These are phyloP conservation scores for Drosophila colorata DNA, from an alignment of 2,888 invertebrate genomes.

Conservation along the genomic window DNA sequence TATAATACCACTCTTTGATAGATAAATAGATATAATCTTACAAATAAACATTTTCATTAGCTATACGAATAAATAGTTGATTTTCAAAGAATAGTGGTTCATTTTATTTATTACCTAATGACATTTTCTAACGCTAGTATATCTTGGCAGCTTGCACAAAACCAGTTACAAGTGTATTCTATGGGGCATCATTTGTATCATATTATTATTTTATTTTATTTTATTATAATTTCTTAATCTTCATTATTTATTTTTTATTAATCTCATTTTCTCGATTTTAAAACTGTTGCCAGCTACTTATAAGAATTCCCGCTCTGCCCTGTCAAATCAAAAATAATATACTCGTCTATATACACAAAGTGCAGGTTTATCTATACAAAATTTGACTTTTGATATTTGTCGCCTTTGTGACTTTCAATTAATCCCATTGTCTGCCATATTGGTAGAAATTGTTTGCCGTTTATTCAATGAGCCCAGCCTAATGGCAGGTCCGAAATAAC, in stretches of 20 bases:
- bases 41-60: no score
- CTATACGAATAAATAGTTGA: no score
- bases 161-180: not conserved
- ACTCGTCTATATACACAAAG: conserved; percentile 1
- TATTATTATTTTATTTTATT: not conserved
- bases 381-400: conserved; percentile 42
- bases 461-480: conserved; percentile 12
- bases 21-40: no score
- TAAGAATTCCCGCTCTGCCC: not conserved
- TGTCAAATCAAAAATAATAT: conserved; percentile 9
- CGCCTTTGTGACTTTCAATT: conserved; percentile 12
- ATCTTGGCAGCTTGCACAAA: no score
- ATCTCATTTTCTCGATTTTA: not conserved
- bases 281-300: not conserved
- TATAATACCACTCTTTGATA: no score
- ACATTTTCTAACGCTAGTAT: not conserved
- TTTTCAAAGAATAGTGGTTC: not conserved
- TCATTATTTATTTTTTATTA: not conserved
- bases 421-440: not conserved
- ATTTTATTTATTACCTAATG: not conserved
- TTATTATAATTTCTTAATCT: not conserved
- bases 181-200: not conserved
- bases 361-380: conserved; percentile 3
- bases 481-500: conserved; percentile 22
- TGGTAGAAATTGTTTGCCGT: conserved; percentile 17